Conservation (phyloP, 1,140 invertebrate species). For the Globodera ellingtonae region DNA sequence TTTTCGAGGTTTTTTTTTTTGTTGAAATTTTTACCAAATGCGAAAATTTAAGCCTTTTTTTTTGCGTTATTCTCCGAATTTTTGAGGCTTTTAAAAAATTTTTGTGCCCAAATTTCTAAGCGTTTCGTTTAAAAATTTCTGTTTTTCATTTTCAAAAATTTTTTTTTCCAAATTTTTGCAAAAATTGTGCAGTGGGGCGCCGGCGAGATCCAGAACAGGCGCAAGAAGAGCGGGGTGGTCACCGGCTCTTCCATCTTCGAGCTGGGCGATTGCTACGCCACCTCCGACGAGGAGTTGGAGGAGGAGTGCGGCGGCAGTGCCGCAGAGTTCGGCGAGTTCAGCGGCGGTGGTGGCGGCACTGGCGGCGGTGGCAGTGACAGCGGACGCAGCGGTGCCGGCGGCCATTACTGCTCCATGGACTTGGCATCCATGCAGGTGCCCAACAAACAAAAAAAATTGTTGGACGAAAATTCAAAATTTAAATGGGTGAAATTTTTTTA, state of each 20-base stretch:
- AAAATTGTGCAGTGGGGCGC: slow-evolving; percentile 39
- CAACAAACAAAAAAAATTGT: no score
- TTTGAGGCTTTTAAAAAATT: no score
- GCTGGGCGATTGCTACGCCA: slow-evolving; percentile 19
- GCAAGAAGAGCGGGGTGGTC: slow-evolving; percentile 31
- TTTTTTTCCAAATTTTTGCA: neutral
- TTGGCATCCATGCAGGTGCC: slow-evolving; percentile 23
- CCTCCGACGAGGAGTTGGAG: neutral
- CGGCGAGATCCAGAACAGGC: slow-evolving; percentile 39
- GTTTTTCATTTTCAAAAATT: no score
- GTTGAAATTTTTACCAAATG: no score
- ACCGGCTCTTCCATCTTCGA: slow-evolving; percentile 10
- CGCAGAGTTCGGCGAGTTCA: neutral
- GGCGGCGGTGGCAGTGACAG: neutral
- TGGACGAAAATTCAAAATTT: no score
- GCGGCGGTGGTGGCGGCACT: neutral
- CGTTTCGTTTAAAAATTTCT: no score
- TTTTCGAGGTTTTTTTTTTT: no score
- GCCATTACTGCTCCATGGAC: slow-evolving; percentile 41
- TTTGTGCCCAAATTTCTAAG: no score
- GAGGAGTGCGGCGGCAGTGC: slow-evolving; percentile 13
- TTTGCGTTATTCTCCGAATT: no score
- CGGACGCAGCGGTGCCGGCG: neutral
- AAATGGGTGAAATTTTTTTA: no score
- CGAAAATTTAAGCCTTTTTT: no score